Evolutionary conservation across 2,113 vertebrate species (phyloP), one percentile per base, ranked within the genome.

Genomic region (Myrmecobius fasciatus): DNA sequence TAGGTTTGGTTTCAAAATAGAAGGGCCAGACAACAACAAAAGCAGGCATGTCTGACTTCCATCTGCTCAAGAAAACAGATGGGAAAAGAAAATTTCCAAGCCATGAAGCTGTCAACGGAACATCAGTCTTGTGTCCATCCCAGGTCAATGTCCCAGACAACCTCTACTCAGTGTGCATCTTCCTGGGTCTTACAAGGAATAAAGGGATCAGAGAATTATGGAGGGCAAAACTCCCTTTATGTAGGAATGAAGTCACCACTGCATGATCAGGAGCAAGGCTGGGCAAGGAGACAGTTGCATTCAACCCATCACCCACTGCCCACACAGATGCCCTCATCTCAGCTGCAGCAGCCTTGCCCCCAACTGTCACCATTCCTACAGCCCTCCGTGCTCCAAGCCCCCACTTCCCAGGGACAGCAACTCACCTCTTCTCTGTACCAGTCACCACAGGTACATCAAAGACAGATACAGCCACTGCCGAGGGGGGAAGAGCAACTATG

Each of bases 41-140:
- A n/a, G 31, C 12, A 0, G 12, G 31, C 11, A 6, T 67, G 3
- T 11, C 12, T 5, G 12, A 0, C 12, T 36, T 14, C 56, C 31
- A 36, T 31, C 56, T 36, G 2, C 31, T 67, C 56, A 36, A 4
- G 52, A 53, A 12, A 36, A 36, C 28, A 36, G 31, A 67, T 1
- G 12, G 60, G 12, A 12, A 36, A 67, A 31, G 31, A 67, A 17
- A 36, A 67, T 67, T 67, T 7, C 11, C 56, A 12, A 67, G 14
- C 28, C 56, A 31, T 36, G 56, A 31, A 2, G 3, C 2, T 11
- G 12, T 67, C 56, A 3, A 31, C 56, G 14, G 0, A 11, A 14
- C 31, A 14, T 67, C 56, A 36, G 9, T 11, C 28, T 67, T 14
- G 3, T 67, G 60, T 12, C 3, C 3, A 14, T 31, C 31, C 11